Percentiles rank a stretch among this genome's conserved stretches.
Conservation (phyloP, 1,140 invertebrate species). For the Tribolium madens region DNA sequence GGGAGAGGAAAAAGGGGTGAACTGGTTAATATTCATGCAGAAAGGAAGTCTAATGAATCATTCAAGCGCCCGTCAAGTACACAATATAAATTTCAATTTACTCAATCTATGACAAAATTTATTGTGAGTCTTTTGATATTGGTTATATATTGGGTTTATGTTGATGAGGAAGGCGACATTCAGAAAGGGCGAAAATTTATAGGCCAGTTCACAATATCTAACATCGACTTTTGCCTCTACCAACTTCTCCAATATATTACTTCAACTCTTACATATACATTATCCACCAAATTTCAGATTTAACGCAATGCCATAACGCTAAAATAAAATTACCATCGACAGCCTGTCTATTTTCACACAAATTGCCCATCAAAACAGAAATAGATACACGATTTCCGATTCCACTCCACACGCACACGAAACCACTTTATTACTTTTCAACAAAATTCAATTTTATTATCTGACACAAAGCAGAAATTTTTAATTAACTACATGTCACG, state of each 20-base stretch:
- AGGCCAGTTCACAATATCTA: constrained; percentile 42
- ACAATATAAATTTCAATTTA: constrained; percentile 57
- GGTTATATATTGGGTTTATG: constrained; percentile 59
- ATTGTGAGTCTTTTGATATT: constrained; percentile 55
- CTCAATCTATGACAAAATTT: constrained; percentile 53
- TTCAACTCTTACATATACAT: constrained; percentile 22
- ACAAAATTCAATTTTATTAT: too few relatives aligned
- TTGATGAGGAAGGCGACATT: constrained; percentile 54
- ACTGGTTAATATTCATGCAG: constrained; percentile 42
- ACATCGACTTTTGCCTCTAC: constrained; percentile 15
- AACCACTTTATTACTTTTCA: not conserved
- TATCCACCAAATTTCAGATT: constrained; percentile 24
- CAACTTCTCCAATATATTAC: constrained; percentile 17
- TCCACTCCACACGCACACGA: not conserved
- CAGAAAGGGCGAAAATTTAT: constrained; percentile 50
- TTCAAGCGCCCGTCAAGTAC: constrained; percentile 50
- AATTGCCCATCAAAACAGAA: not conserved
- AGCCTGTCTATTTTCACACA: not conserved
- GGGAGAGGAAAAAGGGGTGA: constrained; percentile 12
- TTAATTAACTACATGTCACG: not conserved
- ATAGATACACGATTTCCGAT: not conserved
- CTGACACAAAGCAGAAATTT: not conserved
- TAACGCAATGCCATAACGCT: not conserved
- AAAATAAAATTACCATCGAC: constrained; percentile 5
- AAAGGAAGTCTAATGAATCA: constrained; percentile 49